Evolutionary conservation across 2,888 invertebrate genomes (phyloP), one percentile per base, ranked within the genome.

Genomic region (Argyresthia albistria): DNA sequence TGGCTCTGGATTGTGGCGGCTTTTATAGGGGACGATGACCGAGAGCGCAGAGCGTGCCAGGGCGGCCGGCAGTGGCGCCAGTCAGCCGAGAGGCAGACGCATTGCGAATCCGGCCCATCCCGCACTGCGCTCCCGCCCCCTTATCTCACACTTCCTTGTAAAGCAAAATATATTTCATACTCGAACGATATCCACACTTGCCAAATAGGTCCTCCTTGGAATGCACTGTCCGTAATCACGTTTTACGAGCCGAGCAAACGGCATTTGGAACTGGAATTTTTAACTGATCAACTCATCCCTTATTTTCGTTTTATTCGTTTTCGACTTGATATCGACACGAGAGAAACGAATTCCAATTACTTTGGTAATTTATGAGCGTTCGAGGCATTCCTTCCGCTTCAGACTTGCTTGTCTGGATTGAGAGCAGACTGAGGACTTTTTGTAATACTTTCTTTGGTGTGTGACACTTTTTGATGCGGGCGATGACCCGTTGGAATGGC

Each of bases 21-120:
- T 81, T 83, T 86, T 83, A 83, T 83, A 69, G 70, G 70, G 84
- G 73, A 84, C 82, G 74, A 74, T 86, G 86, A 86, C 84, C 84
- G 84, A 78, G 70, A 62, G 46, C 25, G 39, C 37, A 48, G 43
- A 68, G 69, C 62, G 65, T 86, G 87, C 87, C 87, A 87, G 86
- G 76, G 25, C 25, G 76, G 66, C 70, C 75, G 75, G 25, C 25
- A 25, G 25, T 25, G 87, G 86, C 87, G 87, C 87, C 86, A 64
- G 65, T 70, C 69, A 73, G 80, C 60, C 80, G 81, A 78, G 14
- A 35, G 39, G 52, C 54, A 25, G 51, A 43, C 50, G 45, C 51
- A 81, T 66, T 77, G 78, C 76, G 78, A 79, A 70, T 73, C 65
- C 54, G 84, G 25, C 25, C 25, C 86, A 86, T 70, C 86, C 83